Conservation (phyloP, 2,797 vertebrate species). For the Chloroceryle inda region DNA sequence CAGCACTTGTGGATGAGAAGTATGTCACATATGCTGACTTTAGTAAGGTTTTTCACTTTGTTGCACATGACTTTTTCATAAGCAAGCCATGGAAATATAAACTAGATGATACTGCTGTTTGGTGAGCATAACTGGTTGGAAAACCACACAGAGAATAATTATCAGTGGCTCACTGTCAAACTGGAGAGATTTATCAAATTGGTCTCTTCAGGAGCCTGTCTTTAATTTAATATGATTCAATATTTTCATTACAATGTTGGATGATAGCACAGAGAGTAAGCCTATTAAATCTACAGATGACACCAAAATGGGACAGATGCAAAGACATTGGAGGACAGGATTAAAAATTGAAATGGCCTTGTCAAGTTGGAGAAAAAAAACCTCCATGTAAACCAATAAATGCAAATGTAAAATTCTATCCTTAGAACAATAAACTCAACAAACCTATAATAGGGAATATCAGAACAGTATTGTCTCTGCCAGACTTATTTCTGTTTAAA, state of each 20-base stretch:
- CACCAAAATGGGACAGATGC: neutral
- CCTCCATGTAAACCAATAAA: neutral
- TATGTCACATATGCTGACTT: neutral
- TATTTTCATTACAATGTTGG: slow-evolving; percentile 36
- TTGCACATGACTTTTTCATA: slow-evolving; percentile 29
- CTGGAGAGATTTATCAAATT: slow-evolving; percentile 49
- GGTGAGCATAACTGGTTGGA: neutral
- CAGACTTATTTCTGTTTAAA: neutral
- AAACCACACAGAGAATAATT: slow-evolving; percentile 31
- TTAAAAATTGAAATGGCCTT: slow-evolving; percentile 14
- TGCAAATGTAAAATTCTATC: neutral
- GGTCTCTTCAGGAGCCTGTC: slow-evolving; percentile 24
- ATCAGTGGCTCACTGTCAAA: slow-evolving; percentile 34
- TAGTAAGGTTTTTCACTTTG: slow-evolving; percentile 1
- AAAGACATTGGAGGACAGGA: neutral
- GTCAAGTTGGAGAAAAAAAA: neutral
- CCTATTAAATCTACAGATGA: slow-evolving; percentile 41
- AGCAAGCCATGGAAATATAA: slow-evolving; percentile 10
- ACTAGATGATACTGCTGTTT: neutral
- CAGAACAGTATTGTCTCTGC: neutral
- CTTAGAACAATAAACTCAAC: neutral
- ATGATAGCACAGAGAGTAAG: slow-evolving; percentile 25
- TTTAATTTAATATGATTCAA: slow-evolving; percentile 51
- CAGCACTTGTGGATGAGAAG: neutral
- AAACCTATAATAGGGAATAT: neutral